A percentile compares a stretch with the other conserved stretches of the same genome.
Evolutionary conservation across 2,797 vertebrate species (phyloP).

Genomic region (Astyanax mexicanus): DNA sequence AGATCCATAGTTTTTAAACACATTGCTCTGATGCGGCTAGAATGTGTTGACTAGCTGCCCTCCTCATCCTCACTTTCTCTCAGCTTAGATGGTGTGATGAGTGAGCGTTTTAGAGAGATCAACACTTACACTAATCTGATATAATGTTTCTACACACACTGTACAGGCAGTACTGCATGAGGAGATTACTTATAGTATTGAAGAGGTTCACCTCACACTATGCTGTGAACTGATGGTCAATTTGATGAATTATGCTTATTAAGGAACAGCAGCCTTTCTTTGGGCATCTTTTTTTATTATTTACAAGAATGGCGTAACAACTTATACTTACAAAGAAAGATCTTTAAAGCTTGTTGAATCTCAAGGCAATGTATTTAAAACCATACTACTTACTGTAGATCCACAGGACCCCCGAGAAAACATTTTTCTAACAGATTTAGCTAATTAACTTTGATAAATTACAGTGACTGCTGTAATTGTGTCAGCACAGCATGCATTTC

Average conservation of each 20-base stretch:
- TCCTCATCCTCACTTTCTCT: constrained; percentile 17
- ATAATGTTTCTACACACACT: constrained; percentile 11
- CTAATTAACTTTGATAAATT: not conserved
- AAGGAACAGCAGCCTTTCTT: not conserved
- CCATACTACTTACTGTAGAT: not conserved
- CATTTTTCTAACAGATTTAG: not conserved
- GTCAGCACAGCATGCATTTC: not conserved
- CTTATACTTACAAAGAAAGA: not conserved
- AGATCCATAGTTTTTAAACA: not conserved
- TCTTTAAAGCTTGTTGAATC: not conserved
- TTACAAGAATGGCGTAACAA: not conserved
- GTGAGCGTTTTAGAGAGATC: constrained; percentile 31
- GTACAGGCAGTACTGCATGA: constrained; percentile 3
- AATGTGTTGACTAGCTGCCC: constrained; percentile 20
- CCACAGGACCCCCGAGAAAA: not conserved
- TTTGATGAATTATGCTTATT: too few species aligned
- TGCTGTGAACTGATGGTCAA: not conserved
- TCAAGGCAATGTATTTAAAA: not conserved
- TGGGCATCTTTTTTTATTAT: not conserved
- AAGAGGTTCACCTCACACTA: not conserved
- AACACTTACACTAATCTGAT: constrained; percentile 36
- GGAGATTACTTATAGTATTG: not conserved
- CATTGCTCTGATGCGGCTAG: not conserved
- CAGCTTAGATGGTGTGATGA: constrained; percentile 19
- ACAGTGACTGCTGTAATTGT: not conserved